phyloP scores from a whole-genome alignment of 92 coral and sea anemone species.

The Scolanthus callimorphus region DNA sequence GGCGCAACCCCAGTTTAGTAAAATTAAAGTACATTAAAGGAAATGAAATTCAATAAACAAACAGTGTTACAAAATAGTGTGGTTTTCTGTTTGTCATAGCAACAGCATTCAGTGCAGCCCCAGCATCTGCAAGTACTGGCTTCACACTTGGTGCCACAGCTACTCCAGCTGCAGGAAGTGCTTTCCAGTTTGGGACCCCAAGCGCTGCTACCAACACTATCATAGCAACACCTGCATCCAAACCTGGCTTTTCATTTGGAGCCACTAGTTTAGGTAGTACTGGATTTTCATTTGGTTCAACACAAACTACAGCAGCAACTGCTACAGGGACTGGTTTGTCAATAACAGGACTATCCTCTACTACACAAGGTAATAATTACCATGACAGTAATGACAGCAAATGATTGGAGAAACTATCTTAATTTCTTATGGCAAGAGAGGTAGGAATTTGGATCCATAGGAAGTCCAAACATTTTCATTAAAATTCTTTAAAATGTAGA shows the following conservation, averaged over 20 bases:
- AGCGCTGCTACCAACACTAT: conserved; percentile 3
- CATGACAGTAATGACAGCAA: too few relatives aligned
- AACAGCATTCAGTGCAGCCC: background rate
- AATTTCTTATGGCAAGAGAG: too few relatives aligned
- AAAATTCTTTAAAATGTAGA: too few relatives aligned
- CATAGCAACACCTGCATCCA: conserved; percentile 4
- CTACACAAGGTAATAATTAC: background rate
- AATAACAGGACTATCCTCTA: background rate
- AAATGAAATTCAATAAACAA: too few relatives aligned
- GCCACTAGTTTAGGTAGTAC: background rate
- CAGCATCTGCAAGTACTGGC: conserved; percentile 23
- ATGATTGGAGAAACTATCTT: too few relatives aligned
- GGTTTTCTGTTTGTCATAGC: too few relatives aligned
- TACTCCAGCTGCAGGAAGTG: conserved; percentile 16
- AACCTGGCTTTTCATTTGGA: conserved; percentile 5
- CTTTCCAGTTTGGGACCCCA: conserved; percentile 23
- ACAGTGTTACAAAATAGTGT: too few relatives aligned
- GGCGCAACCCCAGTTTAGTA: too few relatives aligned
- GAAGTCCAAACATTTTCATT: too few relatives aligned
- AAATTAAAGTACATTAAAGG: too few relatives aligned
- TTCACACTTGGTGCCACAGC: conserved; percentile 31
- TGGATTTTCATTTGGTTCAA: conserved; percentile 5
- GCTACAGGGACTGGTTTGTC: conserved; percentile 22
- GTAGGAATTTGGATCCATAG: too few relatives aligned
- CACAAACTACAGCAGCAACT: conserved; percentile 10